Evolutionary conservation across 2,113 vertebrate species (phyloP).

Genomic region (Dascyllus trimaculatus): DNA sequence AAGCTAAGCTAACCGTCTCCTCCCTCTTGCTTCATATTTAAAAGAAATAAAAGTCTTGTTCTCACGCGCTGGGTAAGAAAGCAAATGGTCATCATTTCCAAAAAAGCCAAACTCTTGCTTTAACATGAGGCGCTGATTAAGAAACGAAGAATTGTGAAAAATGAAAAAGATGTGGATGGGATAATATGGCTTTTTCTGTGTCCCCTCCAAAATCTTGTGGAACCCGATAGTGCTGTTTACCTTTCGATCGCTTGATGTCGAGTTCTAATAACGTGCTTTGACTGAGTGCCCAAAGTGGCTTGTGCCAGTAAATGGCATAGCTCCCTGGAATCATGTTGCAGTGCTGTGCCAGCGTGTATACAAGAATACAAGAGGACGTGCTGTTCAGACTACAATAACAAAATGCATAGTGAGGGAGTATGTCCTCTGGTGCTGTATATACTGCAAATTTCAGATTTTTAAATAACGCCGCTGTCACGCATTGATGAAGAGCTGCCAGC

Average conservation of each 20-base stretch:
- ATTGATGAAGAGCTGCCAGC: constrained; percentile 67
- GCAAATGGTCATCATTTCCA: neutral
- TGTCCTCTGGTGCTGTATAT: constrained; percentile 32
- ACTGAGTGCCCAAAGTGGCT: constrained; percentile 49
- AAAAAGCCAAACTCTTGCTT: constrained; percentile 18
- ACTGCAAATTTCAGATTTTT: constrained; percentile 13
- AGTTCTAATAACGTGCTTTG: constrained; percentile 63
- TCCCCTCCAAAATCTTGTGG: constrained; percentile 40
- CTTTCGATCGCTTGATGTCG: constrained; percentile 66
- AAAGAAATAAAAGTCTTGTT: neutral
- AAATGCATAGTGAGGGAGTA: constrained; percentile 40
- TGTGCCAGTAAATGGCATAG: constrained; percentile 65
- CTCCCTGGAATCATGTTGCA: constrained; percentile 56
- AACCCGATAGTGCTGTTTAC: constrained; percentile 67
- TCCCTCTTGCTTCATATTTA: neutral
- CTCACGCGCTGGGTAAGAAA: neutral
- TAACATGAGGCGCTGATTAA: constrained; percentile 56
- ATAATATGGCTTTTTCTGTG: constrained; percentile 24
- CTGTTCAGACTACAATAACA: constrained; percentile 45
- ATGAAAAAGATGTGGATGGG: constrained; percentile 35
- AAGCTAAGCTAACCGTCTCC: neutral
- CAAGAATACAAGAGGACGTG: constrained; percentile 43
- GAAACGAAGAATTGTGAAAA: constrained; percentile 41
- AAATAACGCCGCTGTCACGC: constrained; percentile 21
- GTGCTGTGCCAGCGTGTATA: constrained; percentile 40